Percentiles rank a stretch among this genome's conserved stretches.
phyloP scores from a whole-genome alignment of 2,113 vertebrate species.

The Tricholaema leucomelas region DNA sequence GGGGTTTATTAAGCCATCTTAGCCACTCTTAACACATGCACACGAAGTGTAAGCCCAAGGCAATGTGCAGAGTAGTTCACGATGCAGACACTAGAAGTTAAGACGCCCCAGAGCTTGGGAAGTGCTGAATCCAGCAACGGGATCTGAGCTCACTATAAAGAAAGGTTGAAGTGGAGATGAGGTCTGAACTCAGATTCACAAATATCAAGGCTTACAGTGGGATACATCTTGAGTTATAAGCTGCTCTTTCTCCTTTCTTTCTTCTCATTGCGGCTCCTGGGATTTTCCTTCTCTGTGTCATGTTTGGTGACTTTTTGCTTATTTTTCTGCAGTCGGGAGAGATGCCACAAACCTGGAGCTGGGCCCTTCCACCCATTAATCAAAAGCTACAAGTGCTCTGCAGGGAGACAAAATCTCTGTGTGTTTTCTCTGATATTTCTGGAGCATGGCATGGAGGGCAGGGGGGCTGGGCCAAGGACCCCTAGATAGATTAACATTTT shows the following conservation, averaged over 20 bases:
- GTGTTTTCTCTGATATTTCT: constrained; percentile 73
- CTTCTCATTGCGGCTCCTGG: constrained; percentile 13
- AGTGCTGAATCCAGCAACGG: neutral
- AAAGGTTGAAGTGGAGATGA: neutral
- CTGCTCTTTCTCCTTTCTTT: neutral
- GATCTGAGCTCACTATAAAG: neutral
- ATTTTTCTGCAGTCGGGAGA: constrained; percentile 78
- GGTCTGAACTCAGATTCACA: neutral
- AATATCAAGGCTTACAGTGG: neutral
- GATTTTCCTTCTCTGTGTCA: constrained; percentile 60
- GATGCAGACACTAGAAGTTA: neutral
- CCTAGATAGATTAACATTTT: constrained; percentile 73
- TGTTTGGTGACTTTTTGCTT: constrained; percentile 77
- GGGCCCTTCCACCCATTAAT: constrained; percentile 79
- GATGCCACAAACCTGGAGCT: constrained; percentile 69
- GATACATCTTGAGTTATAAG: neutral
- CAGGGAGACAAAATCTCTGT: constrained; percentile 72
- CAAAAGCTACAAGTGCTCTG: constrained; percentile 74
- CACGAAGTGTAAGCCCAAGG: neutral
- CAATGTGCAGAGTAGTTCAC: neutral
- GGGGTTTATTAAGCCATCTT: constrained; percentile 34
- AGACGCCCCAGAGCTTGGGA: neutral
- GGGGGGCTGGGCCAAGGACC: constrained; percentile 41
- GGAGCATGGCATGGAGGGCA: constrained; percentile 12
- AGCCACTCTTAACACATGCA: neutral